Percentiles rank a stretch among this genome's conserved stretches.
Evolutionary conservation across 2,113 vertebrate genomes (phyloP).

Genomic region (Perca flavescens): DNA sequence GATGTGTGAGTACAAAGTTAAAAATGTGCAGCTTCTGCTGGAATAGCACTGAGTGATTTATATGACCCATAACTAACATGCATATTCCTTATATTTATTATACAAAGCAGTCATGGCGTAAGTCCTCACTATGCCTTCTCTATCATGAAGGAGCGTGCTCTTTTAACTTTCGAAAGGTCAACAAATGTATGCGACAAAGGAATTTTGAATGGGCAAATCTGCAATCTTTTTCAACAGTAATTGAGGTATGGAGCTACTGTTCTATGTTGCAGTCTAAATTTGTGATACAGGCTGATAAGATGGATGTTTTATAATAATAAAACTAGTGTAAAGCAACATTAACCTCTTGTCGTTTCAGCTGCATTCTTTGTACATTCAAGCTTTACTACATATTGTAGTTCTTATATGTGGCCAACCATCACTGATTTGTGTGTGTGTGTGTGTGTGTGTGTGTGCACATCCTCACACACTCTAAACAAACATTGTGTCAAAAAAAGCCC

Average conservation of each 20-base stretch:
- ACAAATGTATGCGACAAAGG: background rate
- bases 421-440: background rate
- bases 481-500: slow-evolving; percentile 46
- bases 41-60: slow-evolving; percentile 18
- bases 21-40: slow-evolving; percentile 21
- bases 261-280: background rate
- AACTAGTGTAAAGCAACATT: background rate
- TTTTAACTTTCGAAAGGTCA: slow-evolving; percentile 12
- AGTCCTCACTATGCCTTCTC: background rate
- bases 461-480: slow-evolving; percentile 48
- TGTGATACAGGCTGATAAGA: slow-evolving; percentile 2
- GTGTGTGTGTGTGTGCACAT: background rate
- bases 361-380: background rate
- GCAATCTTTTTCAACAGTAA: background rate
- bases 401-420: background rate
- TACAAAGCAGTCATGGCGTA: background rate
- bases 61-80: slow-evolving; percentile 5
- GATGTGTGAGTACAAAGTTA: slow-evolving; percentile 12
- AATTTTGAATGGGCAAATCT: background rate
- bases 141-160: background rate
- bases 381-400: background rate
- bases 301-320: background rate
- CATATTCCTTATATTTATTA: slow-evolving; percentile 5
- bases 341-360: slow-evolving; percentile 1
- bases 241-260: background rate